These are phyloP conservation scores for Pangasius krempfi DNA, from an alignment of 2,797 vertebrate species.

Conservation along the genomic window DNA sequence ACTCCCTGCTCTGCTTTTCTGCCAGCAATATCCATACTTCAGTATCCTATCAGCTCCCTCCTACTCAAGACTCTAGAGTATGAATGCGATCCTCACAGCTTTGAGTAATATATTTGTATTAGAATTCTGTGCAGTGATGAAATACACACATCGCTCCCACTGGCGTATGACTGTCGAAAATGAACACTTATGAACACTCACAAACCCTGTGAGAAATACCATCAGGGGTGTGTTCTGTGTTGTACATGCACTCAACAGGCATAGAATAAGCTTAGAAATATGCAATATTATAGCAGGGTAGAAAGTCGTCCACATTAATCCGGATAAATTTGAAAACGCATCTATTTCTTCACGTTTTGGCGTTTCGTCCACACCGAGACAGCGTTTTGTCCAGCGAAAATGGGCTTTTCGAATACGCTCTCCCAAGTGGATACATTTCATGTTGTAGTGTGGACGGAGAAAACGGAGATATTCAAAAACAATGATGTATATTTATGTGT, in stretches of 20 bases:
- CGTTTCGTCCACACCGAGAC: no score
- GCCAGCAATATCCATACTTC: constrained; percentile 2
- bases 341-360: no score
- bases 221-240: background rate
- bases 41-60: background rate
- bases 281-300: background rate
- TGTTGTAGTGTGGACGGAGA: no score
- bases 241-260: background rate
- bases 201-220: background rate
- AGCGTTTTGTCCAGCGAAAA: no score
- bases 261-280: background rate
- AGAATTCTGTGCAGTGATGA: background rate
- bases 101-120: background rate
- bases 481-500: no score
- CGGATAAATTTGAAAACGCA: no score
- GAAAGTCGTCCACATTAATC: background rate
- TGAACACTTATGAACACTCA: background rate
- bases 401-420: no score
- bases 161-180: background rate
- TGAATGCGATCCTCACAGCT: background rate
- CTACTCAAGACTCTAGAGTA: background rate
- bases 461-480: no score
- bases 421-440: no score
- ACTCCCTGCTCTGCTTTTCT: background rate
- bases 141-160: background rate